phyloP scores from a whole-genome alignment of 2,113 vertebrate species.

The Butorides virescens region DNA sequence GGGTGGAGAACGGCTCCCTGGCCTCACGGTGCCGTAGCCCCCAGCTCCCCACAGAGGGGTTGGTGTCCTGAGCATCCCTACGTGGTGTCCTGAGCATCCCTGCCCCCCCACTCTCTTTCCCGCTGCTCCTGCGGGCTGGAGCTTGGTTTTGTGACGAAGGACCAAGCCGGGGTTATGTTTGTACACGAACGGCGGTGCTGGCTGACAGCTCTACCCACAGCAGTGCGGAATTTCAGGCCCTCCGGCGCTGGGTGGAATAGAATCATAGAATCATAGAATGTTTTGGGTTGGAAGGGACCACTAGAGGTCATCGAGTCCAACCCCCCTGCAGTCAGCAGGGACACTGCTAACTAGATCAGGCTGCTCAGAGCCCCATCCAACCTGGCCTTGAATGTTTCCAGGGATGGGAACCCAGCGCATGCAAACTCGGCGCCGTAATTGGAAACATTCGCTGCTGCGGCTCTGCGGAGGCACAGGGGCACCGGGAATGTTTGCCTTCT shows the following conservation, averaged over 20 bases:
- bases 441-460: conserved; percentile 42
- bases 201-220: background rate
- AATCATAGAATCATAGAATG: too few species aligned
- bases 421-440: background rate
- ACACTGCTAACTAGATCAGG: too few species aligned
- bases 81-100: background rate
- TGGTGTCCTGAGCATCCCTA: background rate
- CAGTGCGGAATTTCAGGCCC: background rate
- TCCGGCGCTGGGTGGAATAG: background rate
- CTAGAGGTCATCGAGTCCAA: too few species aligned
- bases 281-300: too few species aligned
- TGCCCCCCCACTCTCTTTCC: fast-evolving
- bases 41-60: background rate
- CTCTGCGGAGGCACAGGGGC: background rate
- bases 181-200: background rate
- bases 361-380: too few species aligned
- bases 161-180: background rate
- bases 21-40: fast-evolving
- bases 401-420: background rate
- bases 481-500: conserved; percentile 23
- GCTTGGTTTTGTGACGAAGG: background rate
- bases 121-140: background rate
- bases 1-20: background rate
- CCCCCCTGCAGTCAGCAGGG: too few species aligned
- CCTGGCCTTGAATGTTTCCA: too few species aligned